Evolutionary conservation across 2,888 invertebrate genomes (phyloP), one percentile per base, ranked within the genome.

Genomic region (Stenichneumon culpator): DNA sequence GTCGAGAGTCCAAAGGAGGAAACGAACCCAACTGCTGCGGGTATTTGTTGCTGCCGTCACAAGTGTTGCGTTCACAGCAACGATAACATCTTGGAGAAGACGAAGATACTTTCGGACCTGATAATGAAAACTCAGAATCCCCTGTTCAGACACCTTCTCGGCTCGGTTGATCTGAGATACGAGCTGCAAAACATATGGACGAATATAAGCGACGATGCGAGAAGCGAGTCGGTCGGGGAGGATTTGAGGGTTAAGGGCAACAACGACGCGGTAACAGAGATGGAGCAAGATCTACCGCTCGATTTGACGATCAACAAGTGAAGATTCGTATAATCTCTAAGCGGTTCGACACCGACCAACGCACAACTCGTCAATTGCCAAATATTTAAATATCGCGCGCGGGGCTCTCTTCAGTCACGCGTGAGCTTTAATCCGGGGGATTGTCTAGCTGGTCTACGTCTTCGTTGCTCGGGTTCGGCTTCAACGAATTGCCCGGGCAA

Each of bases 161-260:
- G 91, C 14, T 90, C 94, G 60, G 93, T 93, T 4, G 93, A 94
- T 79, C 83, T 93, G 25, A 92, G 92, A 79, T 93, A 93, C 84
- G 93, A 92, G 7, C 57, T 94, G 68, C 92, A 93, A 54, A 92
- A 90, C 32, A 91, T 93, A 88, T 94, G 94, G 94, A 89, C 87
- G 39, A 91, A 91, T 82, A 89, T 91, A 50, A 87, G 88, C 16
- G 90, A 91, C 50, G 86, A 83, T 0, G 44, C 77, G 2, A 87
- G 84, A 5, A 89, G 83, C 75, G 89, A 89, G 1, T 57, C 77
- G 9, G 79, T 77, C 67, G 93, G 92, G 0, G 93, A 93, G 84
- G 93, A 93, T 84, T 88, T 93, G 44, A 90, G 93, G 81, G 94
- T 95, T 22, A 95, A 95, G 84, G 94, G 93, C 44, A 94, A 94